phyloP scores from a whole-genome alignment of 2,797 vertebrate species.

The Betta splendens region DNA sequence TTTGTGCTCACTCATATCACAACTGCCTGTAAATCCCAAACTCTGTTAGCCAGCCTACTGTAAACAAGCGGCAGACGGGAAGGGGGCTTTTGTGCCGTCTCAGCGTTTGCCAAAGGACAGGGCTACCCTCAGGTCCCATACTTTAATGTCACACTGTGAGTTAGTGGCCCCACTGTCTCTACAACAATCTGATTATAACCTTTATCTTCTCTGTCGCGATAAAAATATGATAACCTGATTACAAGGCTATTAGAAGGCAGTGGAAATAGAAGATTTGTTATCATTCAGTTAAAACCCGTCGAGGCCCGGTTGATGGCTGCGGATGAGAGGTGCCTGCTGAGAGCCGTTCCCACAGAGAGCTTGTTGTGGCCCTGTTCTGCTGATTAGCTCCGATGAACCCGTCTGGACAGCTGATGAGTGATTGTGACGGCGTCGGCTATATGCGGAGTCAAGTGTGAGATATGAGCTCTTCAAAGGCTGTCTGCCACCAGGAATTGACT shows the following conservation, averaged over 20 bases:
- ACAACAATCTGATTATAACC: slow-evolving; percentile 22
- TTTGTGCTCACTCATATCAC: slow-evolving; percentile 69
- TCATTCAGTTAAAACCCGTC: no score
- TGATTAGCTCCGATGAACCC: slow-evolving; percentile 32
- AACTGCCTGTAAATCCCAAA: slow-evolving; percentile 72
- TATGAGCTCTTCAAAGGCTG: no score
- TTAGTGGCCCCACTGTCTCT: slow-evolving; percentile 33
- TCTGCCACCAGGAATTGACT: no score
- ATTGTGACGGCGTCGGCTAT: no score
- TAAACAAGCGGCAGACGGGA: slow-evolving; percentile 62
- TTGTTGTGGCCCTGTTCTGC: slow-evolving; percentile 5
- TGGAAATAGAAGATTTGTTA: no score
- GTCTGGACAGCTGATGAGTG: no score
- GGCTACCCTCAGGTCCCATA: slow-evolving; percentile 63
- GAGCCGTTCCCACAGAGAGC: slow-evolving; percentile 38
- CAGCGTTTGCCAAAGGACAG: slow-evolving; percentile 78
- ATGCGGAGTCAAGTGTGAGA: no score
- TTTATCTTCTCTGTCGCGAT: slow-evolving; percentile 11
- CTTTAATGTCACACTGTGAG: slow-evolving; percentile 70
- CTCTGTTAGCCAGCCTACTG: slow-evolving; percentile 66
- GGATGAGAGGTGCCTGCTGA: slow-evolving; percentile 10
- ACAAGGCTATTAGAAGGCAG: no score
- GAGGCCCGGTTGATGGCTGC: background rate
- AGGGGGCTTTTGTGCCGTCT: slow-evolving; percentile 60
- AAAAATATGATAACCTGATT: background rate